These are phyloP conservation scores for Alca torda DNA, from an alignment of 2,797 vertebrate species.

Conservation along the genomic window DNA sequence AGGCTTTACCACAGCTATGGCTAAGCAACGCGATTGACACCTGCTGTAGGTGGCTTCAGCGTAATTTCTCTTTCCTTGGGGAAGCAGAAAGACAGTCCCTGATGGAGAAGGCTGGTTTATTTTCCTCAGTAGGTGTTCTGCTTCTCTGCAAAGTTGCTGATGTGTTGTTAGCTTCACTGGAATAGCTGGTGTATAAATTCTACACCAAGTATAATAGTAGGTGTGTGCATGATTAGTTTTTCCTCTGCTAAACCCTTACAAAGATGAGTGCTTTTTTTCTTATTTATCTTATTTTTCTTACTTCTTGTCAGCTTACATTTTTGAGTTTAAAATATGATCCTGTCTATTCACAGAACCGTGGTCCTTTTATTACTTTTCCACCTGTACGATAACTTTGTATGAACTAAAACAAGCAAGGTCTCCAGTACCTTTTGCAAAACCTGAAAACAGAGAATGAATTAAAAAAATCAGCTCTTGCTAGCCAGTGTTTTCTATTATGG, in stretches of 20 bases:
- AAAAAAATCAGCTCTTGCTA: background rate
- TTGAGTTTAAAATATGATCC: background rate
- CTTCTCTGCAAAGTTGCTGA: background rate
- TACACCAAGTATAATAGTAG: background rate
- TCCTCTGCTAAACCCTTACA: background rate
- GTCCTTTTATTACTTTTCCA: background rate
- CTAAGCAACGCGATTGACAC: background rate
- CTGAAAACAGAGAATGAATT: background rate
- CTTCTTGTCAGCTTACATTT: background rate
- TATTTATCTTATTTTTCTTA: background rate
- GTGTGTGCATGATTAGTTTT: accelerated
- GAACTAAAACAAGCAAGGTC: background rate
- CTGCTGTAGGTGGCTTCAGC: background rate
- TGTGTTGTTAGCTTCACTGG: background rate
- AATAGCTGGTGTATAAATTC: background rate
- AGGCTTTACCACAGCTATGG: background rate
- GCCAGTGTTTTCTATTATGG: background rate
- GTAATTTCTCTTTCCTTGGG: background rate
- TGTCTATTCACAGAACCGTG: background rate
- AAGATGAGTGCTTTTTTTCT: background rate
- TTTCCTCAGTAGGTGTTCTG: background rate
- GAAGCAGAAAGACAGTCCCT: background rate
- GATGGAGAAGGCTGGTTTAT: background rate
- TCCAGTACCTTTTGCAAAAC: background rate
- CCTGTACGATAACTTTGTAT: background rate